Percentiles rank a stretch among this genome's conserved stretches.
These are phyloP conservation scores for Peromyscus attwateri DNA, from an alignment of 2,797 vertebrate genomes.

Conservation along the genomic window DNA sequence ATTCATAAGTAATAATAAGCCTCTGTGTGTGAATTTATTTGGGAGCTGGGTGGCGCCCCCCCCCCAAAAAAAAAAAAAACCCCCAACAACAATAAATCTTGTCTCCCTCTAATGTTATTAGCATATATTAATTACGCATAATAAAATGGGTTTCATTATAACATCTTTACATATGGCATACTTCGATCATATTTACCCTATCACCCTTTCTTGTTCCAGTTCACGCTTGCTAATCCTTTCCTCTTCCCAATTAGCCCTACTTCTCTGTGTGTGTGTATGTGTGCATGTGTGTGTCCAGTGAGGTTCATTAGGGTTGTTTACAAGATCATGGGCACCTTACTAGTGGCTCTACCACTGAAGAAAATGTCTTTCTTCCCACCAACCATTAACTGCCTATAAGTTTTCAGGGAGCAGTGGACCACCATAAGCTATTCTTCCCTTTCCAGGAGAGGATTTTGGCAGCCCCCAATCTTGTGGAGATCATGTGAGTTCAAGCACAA, in stretches of 20 bases:
- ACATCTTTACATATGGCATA: neutral
- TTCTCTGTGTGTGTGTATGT: neutral
- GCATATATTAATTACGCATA: neutral
- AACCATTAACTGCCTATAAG: neutral
- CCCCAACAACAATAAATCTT: neutral
- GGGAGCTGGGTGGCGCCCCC: too few relatives aligned
- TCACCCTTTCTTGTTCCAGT: neutral
- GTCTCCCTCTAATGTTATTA: neutral
- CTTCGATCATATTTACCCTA: neutral
- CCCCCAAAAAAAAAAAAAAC: too few relatives aligned
- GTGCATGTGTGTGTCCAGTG: neutral
- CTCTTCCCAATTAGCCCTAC: neutral
- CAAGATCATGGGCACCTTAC: neutral
- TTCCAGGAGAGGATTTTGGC: neutral
- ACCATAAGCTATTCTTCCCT: neutral
- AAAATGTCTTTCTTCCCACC: neutral
- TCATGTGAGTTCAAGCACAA: neutral
- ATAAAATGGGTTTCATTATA: neutral
- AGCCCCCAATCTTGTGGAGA: neutral
- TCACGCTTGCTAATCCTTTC: neutral
- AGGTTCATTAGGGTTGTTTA: neutral
- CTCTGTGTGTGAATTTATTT: too few relatives aligned
- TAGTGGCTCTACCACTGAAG: neutral
- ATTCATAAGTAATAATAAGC: too few relatives aligned
- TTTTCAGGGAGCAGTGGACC: neutral